A percentile compares a stretch with the other conserved stretches of the same genome.
Evolutionary conservation across 2,113 vertebrate genomes (phyloP).

Genomic region (Tachycineta bicolor): DNA sequence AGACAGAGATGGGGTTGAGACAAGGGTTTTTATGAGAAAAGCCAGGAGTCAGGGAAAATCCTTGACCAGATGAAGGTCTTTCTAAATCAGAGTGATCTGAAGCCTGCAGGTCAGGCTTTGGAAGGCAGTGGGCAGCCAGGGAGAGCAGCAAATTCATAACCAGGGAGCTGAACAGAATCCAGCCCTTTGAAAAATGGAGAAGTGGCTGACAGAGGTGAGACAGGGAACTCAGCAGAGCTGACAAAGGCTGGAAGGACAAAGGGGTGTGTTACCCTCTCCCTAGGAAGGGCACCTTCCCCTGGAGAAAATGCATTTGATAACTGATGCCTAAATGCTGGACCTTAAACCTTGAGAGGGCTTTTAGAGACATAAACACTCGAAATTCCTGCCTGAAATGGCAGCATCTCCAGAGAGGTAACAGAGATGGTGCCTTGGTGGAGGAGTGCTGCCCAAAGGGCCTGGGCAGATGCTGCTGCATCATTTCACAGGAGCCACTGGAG

Average conservation of each 20-base stretch:
- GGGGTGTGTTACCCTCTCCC: background rate
- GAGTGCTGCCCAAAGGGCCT: background rate
- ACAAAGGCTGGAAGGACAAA: background rate
- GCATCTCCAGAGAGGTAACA: background rate
- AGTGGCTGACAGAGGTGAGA: background rate
- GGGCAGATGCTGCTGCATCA: background rate
- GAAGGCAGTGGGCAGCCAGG: fast-evolving
- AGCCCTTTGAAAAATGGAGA: background rate
- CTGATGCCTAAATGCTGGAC: background rate
- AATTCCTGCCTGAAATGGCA: background rate
- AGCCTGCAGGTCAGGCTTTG: background rate
- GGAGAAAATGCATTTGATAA: background rate
- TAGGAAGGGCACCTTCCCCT: background rate
- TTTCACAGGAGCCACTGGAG: background rate
- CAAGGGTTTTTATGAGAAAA: background rate
- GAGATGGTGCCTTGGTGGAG: background rate
- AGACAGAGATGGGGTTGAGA: background rate
- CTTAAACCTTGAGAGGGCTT: background rate
- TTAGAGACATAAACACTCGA: background rate
- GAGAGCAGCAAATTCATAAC: background rate
- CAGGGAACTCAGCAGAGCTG: background rate
- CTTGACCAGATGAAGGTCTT: background rate
- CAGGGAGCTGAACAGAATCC: background rate
- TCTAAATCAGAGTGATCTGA: background rate
- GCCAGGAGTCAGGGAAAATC: background rate